Conservation (phyloP, 2,888 invertebrate species). For the Ennomos fuscantarius region DNA sequence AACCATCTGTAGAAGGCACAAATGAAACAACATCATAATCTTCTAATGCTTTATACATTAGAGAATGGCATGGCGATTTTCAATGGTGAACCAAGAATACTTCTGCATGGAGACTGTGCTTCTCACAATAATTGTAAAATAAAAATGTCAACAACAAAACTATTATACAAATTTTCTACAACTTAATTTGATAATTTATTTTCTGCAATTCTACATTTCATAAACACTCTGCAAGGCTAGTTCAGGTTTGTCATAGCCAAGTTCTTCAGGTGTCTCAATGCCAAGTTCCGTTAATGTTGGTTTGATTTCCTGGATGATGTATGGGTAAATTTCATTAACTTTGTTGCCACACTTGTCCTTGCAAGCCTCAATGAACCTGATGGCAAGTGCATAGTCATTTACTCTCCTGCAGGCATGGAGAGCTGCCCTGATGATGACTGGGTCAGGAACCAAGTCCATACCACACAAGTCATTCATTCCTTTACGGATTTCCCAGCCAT, state of each 20-base stretch:
- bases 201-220: slow-evolving; percentile 83
- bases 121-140: slow-evolving; percentile 62
- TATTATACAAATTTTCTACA: slow-evolving; percentile 79
- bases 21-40: slow-evolving; percentile 45
- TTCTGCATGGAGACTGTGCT: slow-evolving; percentile 52
- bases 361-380: slow-evolving; percentile 96
- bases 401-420: slow-evolving; percentile 96
- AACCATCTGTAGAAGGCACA: neutral
- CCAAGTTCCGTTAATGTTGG: slow-evolving; percentile 98
- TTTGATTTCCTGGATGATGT: slow-evolving; percentile 94
- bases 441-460: slow-evolving; percentile 97
- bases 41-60: slow-evolving; percentile 69
- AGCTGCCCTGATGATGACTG: slow-evolving; percentile 93
- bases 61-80: slow-evolving; percentile 60
- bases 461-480: slow-evolving; percentile 95
- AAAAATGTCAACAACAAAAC: slow-evolving; percentile 71
- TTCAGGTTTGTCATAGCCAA: slow-evolving; percentile 99
- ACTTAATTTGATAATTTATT: slow-evolving; percentile 57
- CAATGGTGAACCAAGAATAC: slow-evolving; percentile 58
- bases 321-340: slow-evolving; percentile 92
- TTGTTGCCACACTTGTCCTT: slow-evolving; percentile 94
- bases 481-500: slow-evolving; percentile 97
- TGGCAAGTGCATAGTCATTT: slow-evolving; percentile 96
- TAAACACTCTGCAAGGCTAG: slow-evolving; percentile 91
- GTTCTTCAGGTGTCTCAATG: slow-evolving; percentile 96